Evolutionary conservation across 2,797 vertebrate genomes (phyloP).

Genomic region (Choloepus didactylus): DNA sequence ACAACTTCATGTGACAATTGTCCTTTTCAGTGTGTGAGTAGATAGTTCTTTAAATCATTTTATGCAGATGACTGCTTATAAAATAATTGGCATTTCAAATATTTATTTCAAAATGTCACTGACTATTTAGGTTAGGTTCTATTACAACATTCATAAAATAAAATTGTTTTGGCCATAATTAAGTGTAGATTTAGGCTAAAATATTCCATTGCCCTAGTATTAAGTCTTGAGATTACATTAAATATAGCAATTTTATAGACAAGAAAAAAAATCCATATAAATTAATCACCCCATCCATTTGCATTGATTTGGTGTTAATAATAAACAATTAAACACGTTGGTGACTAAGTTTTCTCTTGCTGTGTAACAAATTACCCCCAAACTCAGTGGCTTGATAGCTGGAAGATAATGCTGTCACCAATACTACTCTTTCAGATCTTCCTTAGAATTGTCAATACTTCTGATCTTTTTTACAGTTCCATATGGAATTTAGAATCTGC

Average conservation of each 20-base stretch:
- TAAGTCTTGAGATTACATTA: not conserved
- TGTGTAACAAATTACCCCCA: not conserved
- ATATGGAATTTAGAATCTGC: not conserved
- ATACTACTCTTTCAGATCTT: not conserved
- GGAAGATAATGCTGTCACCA: not conserved
- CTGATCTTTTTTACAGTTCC: not conserved
- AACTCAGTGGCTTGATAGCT: not conserved
- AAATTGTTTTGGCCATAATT: not conserved
- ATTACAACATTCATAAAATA: not conserved
- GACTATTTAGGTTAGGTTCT: not conserved
- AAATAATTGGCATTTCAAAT: not conserved
- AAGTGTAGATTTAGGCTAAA: not conserved
- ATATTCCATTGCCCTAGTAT: not conserved
- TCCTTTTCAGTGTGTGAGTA: not conserved
- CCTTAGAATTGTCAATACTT: not conserved
- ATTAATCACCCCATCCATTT: not conserved
- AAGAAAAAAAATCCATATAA: not conserved
- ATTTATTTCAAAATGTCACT: slow-evolving; percentile 10
- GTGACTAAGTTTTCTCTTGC: not conserved
- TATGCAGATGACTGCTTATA: not conserved
- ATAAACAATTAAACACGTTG: not conserved
- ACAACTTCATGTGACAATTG: not conserved
- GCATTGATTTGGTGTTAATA: not conserved
- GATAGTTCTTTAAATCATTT: slow-evolving; percentile 34
- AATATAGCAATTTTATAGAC: not conserved